Evolutionary conservation across 2,888 invertebrate genomes (phyloP), one percentile per base, ranked within the genome.

Genomic region (Plagodis dolabraria): DNA sequence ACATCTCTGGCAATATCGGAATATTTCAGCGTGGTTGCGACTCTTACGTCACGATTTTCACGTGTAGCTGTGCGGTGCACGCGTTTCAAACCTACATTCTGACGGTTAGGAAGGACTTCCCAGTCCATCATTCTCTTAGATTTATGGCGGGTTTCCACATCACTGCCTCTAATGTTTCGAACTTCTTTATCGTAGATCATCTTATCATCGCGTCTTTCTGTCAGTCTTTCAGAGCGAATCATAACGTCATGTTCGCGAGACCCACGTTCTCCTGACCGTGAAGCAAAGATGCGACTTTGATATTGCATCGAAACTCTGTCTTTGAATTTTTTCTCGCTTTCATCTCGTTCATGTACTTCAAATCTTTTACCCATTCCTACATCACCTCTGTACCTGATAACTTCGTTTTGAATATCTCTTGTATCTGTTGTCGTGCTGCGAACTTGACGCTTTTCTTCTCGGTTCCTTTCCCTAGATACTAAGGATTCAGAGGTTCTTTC

Each of bases 161-260:
- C 11, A 12, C 40, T 57, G 6, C 22, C 55, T 12, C 47, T 33
- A 40, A 9, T 46, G 45, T 42, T 53, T 11, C 48, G 65, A 35
- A 43, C 33, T 0, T 44, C 49, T 56, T 43, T 42, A 49, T 53
- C 53, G 11, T 44, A 44, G n/a, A 2, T 10, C 22, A 22, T 58
- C 36, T 44, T 60, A n/a, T 56, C 50, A 46, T 60, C 56, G 34
- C 52, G 60, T 53, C 38, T 58, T 33, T 33, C 61, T 10, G 47
- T 44, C 9, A 54, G n/a, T 6, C 40, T 35, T 47, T 60, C 55
- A 34, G 44, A 36, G 22, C 38, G 54, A 10, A 33, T 35, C 12
- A 42, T 43, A 9, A 42, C 38, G 36, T 54, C 46, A 40, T 6
- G n/a, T 22, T 48, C 40, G 48, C 45, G 48, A 6, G 54, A 49